Conservation (phyloP, 2,797 vertebrate species). For the Pseudopleuronectes americanus region DNA sequence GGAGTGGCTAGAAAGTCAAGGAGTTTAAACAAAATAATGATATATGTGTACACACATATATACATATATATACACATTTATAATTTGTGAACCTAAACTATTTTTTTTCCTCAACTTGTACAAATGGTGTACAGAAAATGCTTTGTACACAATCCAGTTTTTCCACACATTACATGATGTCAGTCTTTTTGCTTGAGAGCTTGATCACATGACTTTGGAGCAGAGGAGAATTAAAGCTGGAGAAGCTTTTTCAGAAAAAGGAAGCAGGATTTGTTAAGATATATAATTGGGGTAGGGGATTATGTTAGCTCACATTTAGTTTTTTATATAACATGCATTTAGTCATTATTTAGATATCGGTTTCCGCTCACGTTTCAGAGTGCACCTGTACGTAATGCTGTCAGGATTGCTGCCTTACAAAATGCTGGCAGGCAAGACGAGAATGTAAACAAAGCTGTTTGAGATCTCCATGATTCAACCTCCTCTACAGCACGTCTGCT, state of each 20-base stretch:
- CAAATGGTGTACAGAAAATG: not conserved
- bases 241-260: conserved; percentile 19
- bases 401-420: conserved; percentile 32
- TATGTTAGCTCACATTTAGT: conserved; percentile 27
- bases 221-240: not conserved
- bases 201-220: conserved; percentile 31
- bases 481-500: conserved; percentile 43
- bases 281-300: conserved; percentile 33
- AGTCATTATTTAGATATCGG: conserved; percentile 46
- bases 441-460: conserved; percentile 68
- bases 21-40: conserved; percentile 20
- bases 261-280: conserved; percentile 45
- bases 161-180: conserved; percentile 12
- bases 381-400: conserved; percentile 49
- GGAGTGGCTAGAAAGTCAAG: conserved; percentile 28
- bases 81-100: conserved; percentile 21
- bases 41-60: too few species aligned
- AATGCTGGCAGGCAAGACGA: conserved; percentile 55
- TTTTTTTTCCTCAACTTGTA: conserved; percentile 11
- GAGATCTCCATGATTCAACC: conserved; percentile 40
- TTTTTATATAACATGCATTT: conserved; percentile 28
- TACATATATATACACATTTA: not conserved
- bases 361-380: conserved; percentile 53
- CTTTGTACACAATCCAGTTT: conserved; percentile 22
- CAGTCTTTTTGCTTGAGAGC: not conserved